Conservation (phyloP, 2,888 invertebrate species). For the Sericinus montela region DNA sequence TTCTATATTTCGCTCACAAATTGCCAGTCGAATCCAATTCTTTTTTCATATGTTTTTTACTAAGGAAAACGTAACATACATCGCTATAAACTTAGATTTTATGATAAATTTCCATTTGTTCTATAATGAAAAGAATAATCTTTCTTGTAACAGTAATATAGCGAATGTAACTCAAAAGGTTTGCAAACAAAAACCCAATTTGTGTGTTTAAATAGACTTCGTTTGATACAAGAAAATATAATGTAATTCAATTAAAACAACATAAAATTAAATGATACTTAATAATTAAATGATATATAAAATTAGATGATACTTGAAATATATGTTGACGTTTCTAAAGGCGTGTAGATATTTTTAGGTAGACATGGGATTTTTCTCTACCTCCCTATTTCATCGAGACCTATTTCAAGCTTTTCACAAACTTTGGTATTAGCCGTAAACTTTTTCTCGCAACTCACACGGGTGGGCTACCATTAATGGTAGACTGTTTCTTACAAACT, state of each 20-base stretch:
- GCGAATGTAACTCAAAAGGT: too few relatives aligned
- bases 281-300: too few relatives aligned
- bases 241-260: too few relatives aligned
- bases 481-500: slow-evolving; percentile 50
- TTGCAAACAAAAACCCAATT: too few relatives aligned
- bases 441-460: slow-evolving; percentile 63
- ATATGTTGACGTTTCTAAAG: too few relatives aligned
- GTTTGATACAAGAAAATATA: too few relatives aligned
- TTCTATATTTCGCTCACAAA: slow-evolving; percentile 56
- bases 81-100: slow-evolving; percentile 1
- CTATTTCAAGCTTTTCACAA: slow-evolving; percentile 61
- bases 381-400: slow-evolving; percentile 31
- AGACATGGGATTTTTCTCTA: slow-evolving; percentile 18
- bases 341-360: too few relatives aligned
- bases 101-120: background rate
- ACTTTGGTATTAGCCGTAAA: slow-evolving; percentile 61
- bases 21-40: slow-evolving; percentile 40
- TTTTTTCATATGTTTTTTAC: slow-evolving; percentile 2
- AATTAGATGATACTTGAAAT: too few relatives aligned
- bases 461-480: slow-evolving; percentile 66
- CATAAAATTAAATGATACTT: too few relatives aligned
- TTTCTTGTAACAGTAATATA: too few relatives aligned
- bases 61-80: slow-evolving; percentile 1
- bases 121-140: background rate
- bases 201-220: too few relatives aligned